A percentile compares a stretch with the other conserved stretches of the same genome.
Conservation (phyloP, 37 sponge, comb jelly and placozoan species). For the Ianthella basta region DNA sequence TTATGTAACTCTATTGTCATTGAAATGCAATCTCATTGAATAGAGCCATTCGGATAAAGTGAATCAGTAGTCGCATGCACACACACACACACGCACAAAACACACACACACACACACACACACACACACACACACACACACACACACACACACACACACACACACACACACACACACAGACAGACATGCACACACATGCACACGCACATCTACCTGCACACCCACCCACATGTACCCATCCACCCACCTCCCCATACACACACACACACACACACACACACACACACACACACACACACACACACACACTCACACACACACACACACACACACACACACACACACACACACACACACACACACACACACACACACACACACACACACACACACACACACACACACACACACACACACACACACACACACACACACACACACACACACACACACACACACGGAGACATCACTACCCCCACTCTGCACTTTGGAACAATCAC, state of each 20-base stretch:
- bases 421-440: slow-evolving; percentile 44
- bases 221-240: slow-evolving; percentile 47
- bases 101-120: slow-evolving; percentile 34
- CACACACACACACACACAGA: slow-evolving; percentile 51
- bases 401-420: slow-evolving; percentile 50
- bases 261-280: slow-evolving; percentile 39
- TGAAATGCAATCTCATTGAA: too few relatives aligned
- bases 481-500: too few relatives aligned
- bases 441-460: slow-evolving; percentile 28
- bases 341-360: slow-evolving; percentile 41
- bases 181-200: slow-evolving; percentile 53
- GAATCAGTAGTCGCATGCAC: too few relatives aligned
- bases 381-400: slow-evolving; percentile 41
- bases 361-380: slow-evolving; percentile 50
- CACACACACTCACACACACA: slow-evolving; percentile 50
- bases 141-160: slow-evolving; percentile 40
- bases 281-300: slow-evolving; percentile 42
- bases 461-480: too few relatives aligned
- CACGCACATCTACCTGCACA: slow-evolving; percentile 49
- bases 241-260: slow-evolving; percentile 23
- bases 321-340: slow-evolving; percentile 44
- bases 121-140: slow-evolving; percentile 21
- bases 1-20: too few relatives aligned
- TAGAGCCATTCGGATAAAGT: too few relatives aligned
- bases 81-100: slow-evolving; percentile 27